phyloP scores from a whole-genome alignment of 1,140 invertebrate genomes.

The Choristoneura fumiferana region DNA sequence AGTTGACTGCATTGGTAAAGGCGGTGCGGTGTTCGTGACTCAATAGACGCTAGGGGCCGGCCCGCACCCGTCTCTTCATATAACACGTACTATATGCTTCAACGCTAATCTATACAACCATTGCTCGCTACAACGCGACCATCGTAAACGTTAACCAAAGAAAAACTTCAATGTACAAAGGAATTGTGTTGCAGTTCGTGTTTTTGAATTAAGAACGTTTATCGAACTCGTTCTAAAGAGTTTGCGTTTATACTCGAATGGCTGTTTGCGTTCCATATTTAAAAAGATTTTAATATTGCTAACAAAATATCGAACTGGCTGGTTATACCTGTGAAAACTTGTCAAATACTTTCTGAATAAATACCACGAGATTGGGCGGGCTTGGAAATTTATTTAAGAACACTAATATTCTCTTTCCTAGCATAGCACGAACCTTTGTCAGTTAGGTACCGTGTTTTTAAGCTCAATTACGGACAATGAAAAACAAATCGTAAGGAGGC shows the following conservation, averaged over 20 bases:
- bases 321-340: too few relatives aligned
- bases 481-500: too few relatives aligned
- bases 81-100: constrained; percentile 9
- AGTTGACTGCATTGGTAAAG: constrained; percentile 41
- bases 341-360: too few relatives aligned
- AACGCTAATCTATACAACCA: constrained; percentile 15
- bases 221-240: not conserved
- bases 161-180: not conserved
- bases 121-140: constrained; percentile 1
- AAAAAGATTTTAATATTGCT: not conserved
- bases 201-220: constrained; percentile 2
- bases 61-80: constrained; percentile 32
- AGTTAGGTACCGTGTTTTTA: too few relatives aligned
- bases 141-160: not conserved
- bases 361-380: too few relatives aligned
- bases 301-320: not conserved
- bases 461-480: too few relatives aligned
- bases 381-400: too few relatives aligned
- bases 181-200: not conserved
- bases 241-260: not conserved
- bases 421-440: too few relatives aligned
- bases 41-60: constrained; percentile 58
- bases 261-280: not conserved
- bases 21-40: constrained; percentile 57
- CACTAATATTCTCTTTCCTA: too few relatives aligned